These are phyloP conservation scores for Cataglyphis rosenhaueri DNA, from an alignment of 2,888 invertebrate species.

Conservation along the genomic window DNA sequence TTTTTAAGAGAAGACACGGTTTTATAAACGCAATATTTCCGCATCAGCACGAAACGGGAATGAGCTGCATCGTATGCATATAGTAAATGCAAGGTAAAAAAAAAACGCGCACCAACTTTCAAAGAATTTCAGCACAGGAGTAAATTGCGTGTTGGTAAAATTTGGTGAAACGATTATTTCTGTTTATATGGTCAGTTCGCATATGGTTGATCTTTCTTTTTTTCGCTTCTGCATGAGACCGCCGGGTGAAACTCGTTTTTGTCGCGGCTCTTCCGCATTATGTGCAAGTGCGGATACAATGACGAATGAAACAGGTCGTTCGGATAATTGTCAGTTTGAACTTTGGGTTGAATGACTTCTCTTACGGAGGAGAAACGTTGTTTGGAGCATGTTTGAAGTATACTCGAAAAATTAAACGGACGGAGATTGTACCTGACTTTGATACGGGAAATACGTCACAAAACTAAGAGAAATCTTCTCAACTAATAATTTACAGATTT, in stretches of 20 bases:
- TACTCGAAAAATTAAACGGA: slow-evolving; percentile 7
- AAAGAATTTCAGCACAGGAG: slow-evolving; percentile 17
- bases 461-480: neutral
- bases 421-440: neutral
- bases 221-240: slow-evolving; percentile 61
- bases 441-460: neutral
- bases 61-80: neutral
- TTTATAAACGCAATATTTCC: neutral
- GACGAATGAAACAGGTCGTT: slow-evolving; percentile 39
- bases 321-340: slow-evolving; percentile 41
- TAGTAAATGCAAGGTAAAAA: too few relatives aligned
- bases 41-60: neutral
- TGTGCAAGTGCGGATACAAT: slow-evolving; percentile 38
- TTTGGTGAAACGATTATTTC: slow-evolving; percentile 42
- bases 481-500: neutral
- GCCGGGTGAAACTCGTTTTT: slow-evolving; percentile 73
- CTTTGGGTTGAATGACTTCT: slow-evolving; percentile 45
- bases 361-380: slow-evolving; percentile 17
- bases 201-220: slow-evolving; percentile 44
- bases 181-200: slow-evolving; percentile 24
- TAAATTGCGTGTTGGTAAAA: slow-evolving; percentile 43
- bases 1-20: neutral
- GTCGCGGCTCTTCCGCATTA: slow-evolving; percentile 67
- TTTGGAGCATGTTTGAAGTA: neutral
- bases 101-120: neutral